Conservation (phyloP, 2,113 vertebrate genomes). For the Mionectes macconnelli region DNA sequence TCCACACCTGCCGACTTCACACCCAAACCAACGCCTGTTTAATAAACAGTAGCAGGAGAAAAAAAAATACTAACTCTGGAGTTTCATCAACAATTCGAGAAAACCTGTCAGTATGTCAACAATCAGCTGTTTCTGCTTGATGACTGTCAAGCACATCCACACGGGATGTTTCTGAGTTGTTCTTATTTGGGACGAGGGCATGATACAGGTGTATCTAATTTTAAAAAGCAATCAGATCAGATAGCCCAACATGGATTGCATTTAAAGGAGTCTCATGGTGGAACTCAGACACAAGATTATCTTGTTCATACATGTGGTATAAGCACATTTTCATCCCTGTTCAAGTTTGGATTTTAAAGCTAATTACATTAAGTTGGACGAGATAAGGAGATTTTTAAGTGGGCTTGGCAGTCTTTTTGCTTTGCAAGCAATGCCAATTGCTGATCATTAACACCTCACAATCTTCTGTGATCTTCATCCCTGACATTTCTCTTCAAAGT, state of each 20-base stretch:
- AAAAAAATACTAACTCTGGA: not conserved
- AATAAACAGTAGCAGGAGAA: not conserved
- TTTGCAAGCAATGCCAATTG: not conserved
- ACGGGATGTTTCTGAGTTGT: not conserved
- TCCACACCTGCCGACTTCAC: not conserved
- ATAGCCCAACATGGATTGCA: not conserved
- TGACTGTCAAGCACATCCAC: fast-evolving
- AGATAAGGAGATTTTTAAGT: not conserved
- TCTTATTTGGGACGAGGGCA: not conserved
- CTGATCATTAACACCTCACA: not conserved
- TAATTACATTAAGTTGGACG: not conserved
- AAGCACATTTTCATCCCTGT: not conserved
- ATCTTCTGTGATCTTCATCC: not conserved
- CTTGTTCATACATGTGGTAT: not conserved
- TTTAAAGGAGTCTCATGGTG: not conserved
- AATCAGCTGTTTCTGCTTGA: not conserved
- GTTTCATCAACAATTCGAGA: not conserved
- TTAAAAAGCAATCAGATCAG: not conserved
- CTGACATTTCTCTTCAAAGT: not conserved
- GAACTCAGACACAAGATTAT: not conserved
- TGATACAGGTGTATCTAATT: not conserved
- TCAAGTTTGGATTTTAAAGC: not conserved
- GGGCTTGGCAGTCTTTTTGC: not conserved
- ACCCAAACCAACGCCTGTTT: not conserved
- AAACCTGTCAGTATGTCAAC: not conserved